phyloP scores from a whole-genome alignment of 2,888 invertebrate genomes.

The Ferrisia virgata region DNA sequence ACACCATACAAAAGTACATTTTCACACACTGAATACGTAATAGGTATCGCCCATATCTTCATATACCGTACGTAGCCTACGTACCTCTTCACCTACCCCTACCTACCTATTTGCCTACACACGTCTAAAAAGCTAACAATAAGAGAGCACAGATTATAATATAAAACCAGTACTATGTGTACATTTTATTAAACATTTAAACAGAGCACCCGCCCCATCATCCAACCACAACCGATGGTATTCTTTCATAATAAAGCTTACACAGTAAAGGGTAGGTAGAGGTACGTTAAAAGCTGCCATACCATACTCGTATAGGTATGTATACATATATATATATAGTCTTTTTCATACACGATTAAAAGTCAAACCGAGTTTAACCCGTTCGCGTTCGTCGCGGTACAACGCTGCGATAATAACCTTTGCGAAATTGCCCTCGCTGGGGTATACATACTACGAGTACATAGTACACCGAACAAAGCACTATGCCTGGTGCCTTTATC shows the following conservation, averaged over 20 bases:
- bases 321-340: too few species aligned
- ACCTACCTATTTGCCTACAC: too few species aligned
- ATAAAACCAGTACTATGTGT: not conserved
- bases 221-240: not conserved
- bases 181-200: slow-evolving; percentile 17
- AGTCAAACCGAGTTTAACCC: not conserved
- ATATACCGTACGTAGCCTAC: not conserved
- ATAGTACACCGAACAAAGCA: not conserved
- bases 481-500: not conserved
- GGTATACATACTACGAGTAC: too few species aligned
- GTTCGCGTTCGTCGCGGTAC: not conserved
- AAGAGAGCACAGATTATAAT: too few species aligned
- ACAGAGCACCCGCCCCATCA: not conserved
- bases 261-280: not conserved
- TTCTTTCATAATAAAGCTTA: not conserved
- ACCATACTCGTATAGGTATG: too few species aligned
- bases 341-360: not conserved
- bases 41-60: not conserved
- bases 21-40: not conserved
- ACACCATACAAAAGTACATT: not conserved
- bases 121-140: not conserved
- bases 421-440: not conserved
- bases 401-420: not conserved
- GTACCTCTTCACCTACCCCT: too few species aligned
- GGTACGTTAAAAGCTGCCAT: not conserved